Evolutionary conservation across 1,140 invertebrate species (phyloP), one percentile per base, ranked within the genome.

Genomic region (Macrobrachium nipponense): DNA sequence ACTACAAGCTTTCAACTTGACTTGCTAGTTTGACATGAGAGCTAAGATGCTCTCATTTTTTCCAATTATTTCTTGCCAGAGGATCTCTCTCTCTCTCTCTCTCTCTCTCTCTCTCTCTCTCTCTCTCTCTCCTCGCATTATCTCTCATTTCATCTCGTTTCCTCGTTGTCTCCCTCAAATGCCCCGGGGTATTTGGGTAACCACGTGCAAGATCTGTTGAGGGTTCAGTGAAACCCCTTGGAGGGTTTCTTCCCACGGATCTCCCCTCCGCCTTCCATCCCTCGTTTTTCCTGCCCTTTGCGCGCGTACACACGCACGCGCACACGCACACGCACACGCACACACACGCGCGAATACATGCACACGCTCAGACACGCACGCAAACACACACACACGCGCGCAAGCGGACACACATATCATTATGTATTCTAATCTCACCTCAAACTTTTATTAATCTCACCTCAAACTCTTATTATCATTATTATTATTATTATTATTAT

Each of bases 101-200:
- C 43, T 12, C 43, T n/a, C 36, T 60, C 61, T 64, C 78, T 43
- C 27, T 64, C 61, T 12, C 61, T 43, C 76, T 80, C 77, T 43
- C 61, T 20, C 64, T 44, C 43, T 15, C 62, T 23, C 7, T 51
- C 8, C 12, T 51, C 8, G 0, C 8, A 51, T 51, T 10, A 51
- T 12, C 51, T 51, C 66, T 81, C 44, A 36, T 2, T 68, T 68
- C 68, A 44, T 20, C 36, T 14, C 20, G 15, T 18, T 27, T 36
- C 23, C 18, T 70, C 18, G 17, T 66, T 59, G 10, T 59, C 80
- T 51, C 11, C 59, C 64, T 43, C 80, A 23, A 27, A 27, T 12
- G 51, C 51, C 51, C 51, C 5, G 51, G 12, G 51, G 51, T 7
- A 0, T 51, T 51, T 10, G 51, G 51, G 51, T 7, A 51, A 51